A percentile compares a stretch with the other conserved stretches of the same genome.
phyloP scores from a whole-genome alignment of 2,113 vertebrate genomes.

The Crotalus tigris region DNA sequence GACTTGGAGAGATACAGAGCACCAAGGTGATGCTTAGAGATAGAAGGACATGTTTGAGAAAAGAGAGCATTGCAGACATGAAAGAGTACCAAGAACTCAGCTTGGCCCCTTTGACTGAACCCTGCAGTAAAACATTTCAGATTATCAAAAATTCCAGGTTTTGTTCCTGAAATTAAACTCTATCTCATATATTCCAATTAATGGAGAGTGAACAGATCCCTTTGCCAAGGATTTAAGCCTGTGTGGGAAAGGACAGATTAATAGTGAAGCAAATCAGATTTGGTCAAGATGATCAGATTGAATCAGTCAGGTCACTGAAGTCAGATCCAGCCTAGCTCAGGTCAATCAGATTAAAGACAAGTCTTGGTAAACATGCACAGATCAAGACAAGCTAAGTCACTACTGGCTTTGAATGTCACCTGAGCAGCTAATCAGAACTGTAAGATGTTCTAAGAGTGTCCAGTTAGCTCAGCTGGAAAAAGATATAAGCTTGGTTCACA shows the following conservation, averaged over 20 bases:
- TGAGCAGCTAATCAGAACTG: not conserved
- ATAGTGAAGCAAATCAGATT: not conserved
- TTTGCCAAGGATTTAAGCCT: not conserved
- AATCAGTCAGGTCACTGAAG: not conserved
- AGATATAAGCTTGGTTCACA: not conserved
- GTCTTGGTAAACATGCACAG: not conserved
- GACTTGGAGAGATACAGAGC: not conserved
- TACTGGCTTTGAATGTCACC: not conserved
- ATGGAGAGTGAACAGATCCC: not conserved
- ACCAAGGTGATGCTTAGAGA: not conserved
- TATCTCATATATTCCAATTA: not conserved
- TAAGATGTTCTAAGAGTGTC: not conserved
- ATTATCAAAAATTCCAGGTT: not conserved
- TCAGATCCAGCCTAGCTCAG: not conserved
- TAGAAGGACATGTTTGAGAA: not conserved
- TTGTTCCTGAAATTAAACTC: not conserved
- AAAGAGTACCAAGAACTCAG: not conserved
- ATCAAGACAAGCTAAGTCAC: not conserved
- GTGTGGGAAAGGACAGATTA: not conserved
- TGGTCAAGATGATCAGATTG: not conserved
- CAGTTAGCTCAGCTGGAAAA: not conserved
- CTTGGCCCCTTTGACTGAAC: not conserved
- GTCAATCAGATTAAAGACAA: not conserved
- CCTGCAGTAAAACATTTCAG: not conserved
- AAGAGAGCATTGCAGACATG: not conserved